Conservation (phyloP, 2,888 invertebrate genomes). For the Neelides folsomi region DNA sequence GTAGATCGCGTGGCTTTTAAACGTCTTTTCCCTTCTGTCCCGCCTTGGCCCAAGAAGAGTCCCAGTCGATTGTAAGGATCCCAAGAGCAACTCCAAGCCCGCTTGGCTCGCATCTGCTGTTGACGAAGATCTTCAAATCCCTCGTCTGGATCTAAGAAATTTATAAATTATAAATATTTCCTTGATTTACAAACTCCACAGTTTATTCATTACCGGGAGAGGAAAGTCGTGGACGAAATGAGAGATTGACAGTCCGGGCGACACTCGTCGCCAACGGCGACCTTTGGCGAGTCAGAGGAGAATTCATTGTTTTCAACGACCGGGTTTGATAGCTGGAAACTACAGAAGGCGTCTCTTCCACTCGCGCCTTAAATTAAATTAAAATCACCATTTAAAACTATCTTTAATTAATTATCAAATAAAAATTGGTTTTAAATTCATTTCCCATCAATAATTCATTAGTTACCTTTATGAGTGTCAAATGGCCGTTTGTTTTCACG, state of each 20-base stretch:
- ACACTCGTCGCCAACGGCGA: too few relatives aligned
- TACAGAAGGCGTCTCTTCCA: not conserved
- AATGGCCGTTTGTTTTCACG: slow-evolving; percentile 54
- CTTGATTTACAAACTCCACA: not conserved
- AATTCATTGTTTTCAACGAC: too few relatives aligned
- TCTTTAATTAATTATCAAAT: too few relatives aligned
- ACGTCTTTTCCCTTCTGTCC: slow-evolving; percentile 3
- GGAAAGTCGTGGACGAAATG: too few relatives aligned
- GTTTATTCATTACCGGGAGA: not conserved
- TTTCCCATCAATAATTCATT: too few relatives aligned
- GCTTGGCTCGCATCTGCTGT: not conserved
- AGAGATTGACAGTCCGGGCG: too few relatives aligned
- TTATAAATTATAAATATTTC: not conserved
- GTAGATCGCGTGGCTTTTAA: too few relatives aligned
- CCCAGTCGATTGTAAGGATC: slow-evolving; percentile 8
- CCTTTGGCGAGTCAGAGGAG: too few relatives aligned
- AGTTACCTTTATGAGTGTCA: slow-evolving; percentile 54
- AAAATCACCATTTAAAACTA: too few relatives aligned
- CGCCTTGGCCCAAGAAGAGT: slow-evolving; percentile 3
- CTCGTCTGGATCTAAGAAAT: slow-evolving; percentile 13
- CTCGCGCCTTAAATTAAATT: not conserved
- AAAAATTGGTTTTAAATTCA: too few relatives aligned
- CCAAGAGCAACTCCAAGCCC: not conserved
- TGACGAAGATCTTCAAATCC: slow-evolving; percentile 15
- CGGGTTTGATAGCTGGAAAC: not conserved